phyloP scores from a whole-genome alignment of 2,888 invertebrate genomes.

The Scaptomyza polygonia region DNA sequence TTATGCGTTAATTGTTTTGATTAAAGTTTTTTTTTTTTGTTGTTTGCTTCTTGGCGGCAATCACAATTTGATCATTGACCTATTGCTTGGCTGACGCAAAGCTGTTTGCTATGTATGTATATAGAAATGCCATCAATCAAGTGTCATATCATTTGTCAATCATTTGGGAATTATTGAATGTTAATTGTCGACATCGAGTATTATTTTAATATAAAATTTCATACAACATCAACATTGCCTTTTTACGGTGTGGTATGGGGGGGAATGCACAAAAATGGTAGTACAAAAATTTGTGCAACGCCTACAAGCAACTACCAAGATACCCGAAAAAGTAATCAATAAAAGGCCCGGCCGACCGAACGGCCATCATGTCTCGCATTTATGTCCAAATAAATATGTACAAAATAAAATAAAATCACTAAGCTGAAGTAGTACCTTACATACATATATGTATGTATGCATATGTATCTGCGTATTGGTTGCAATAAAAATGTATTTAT shows the following conservation, averaged over 20 bases:
- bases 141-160: constrained; percentile 63
- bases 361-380: constrained; percentile 20
- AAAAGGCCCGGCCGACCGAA: constrained; percentile 52
- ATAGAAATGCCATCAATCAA: constrained; percentile 33
- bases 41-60: constrained; percentile 20
- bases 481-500: constrained; percentile 31
- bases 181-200: constrained; percentile 68
- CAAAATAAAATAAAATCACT: constrained; percentile 3
- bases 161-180: constrained; percentile 37
- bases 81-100: constrained; percentile 28
- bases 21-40: constrained; percentile 37
- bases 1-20: constrained; percentile 72
- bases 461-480: background rate
- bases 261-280: constrained; percentile 45
- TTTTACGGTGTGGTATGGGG: constrained; percentile 21
- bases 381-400: no score
- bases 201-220: constrained; percentile 9
- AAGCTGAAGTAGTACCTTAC: background rate
- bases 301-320: constrained; percentile 51
- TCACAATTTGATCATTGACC: constrained; percentile 44
- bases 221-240: constrained; percentile 2
- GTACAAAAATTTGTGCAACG: constrained; percentile 57
- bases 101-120: constrained; percentile 27
- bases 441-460: background rate
- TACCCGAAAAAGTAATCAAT: constrained; percentile 37